Base-by-base conservation (phyloP, 1,140 invertebrate genomes). In the Marisa cornuarietis region DNA sequence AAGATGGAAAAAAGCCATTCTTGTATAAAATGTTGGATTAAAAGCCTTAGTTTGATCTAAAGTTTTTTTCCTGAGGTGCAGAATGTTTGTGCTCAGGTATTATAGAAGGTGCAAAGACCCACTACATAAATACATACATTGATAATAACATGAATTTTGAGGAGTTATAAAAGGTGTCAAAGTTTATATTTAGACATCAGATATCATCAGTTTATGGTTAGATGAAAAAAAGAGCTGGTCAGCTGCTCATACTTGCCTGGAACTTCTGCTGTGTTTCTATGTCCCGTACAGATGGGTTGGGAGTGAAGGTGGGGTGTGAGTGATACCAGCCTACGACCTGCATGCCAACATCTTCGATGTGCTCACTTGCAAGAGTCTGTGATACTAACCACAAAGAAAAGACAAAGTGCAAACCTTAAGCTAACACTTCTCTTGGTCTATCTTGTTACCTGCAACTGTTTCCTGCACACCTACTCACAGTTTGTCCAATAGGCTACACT, bases 281-380 rank as follows among this genome's bases (percentile, higher is more conserved):
- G 90, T 99, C 97, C 69, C 95, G 92, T 1, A 98, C 91, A 24
- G 96, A 96, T 16, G 97, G 97, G 81, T 96, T 95, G 16, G 96
- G 95, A 82, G 95, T 94, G 80, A 95, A 95, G 66, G 94, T 93
- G 1, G 97, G 96, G 92, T 98, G 97, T n/a, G 96, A 97, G 89
- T 99, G 97, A 92, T 99, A 99, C 97, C 97, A 98, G 9, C 97
- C 97, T 58, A 98, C 95, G 16, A 98, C 91, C 51, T 94, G 94
- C 76, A 92, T 87, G 62, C 91, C 91, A 69, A 89, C 86, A 51
- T 86, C 83, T 52, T 91, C 89, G 20, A 94, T 90, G n/a, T 85
- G 86, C 79, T 93, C 92, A 81, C 91, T 91, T 13, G 93, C 93
- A 85, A 91, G 91, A 42, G 90, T 91, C 84, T 93, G 92, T 20